Base-by-base conservation (phyloP, 2,888 invertebrate genomes). In the Drosophila heteroneura region DNA sequence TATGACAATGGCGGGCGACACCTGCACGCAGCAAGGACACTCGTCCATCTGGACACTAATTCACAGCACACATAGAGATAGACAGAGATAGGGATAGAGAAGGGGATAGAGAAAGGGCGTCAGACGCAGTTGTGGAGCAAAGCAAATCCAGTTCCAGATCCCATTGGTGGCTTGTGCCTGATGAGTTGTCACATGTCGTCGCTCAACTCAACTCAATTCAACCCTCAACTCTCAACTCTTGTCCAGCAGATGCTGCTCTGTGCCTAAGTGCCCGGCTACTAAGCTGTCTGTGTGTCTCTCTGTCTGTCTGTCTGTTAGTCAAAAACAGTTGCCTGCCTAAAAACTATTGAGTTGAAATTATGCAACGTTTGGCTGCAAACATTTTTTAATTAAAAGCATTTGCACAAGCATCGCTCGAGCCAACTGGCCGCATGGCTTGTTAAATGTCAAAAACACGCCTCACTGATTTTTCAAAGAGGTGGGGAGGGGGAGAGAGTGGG, bases 141-240 rank as follows among this genome's bases (percentile, higher is more conserved):
- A 57, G 60, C 65, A 63, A 70, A 69, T 49, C 59, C 59, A 70
- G 78, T 70, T 71, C 35, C 69, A 70, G 74, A 69, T 85, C 83
- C 82, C 73, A 76, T 75, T 80, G 78, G 82, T 81, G 76, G 66
- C 63, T 66, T 65, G 6, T 32, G 78, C 70, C 85, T 85, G 90
- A 89, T 85, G 85, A 89, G 88, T 87, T 86, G 90, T 82, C 90
- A 86, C 83, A 89, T 88, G 85, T 86, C 85, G 73, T 76, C 90
- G 82, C 76, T 67, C 75, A 14, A 28, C 52, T 52, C 52, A n/a
- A n/a, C 41, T 37, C 37, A 32, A 16, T 22, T 53, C 76, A 62
- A 53, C 69, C 67, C 58, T 51, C 53, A 54, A 28, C 63, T 49
- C 56, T 33, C 57, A 58, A 19, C 61, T 61, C 47, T 37, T 61